Evolutionary conservation across 2,797 vertebrate species (phyloP), one percentile per base, ranked within the genome.

Genomic region (Propithecus deckenii): DNA sequence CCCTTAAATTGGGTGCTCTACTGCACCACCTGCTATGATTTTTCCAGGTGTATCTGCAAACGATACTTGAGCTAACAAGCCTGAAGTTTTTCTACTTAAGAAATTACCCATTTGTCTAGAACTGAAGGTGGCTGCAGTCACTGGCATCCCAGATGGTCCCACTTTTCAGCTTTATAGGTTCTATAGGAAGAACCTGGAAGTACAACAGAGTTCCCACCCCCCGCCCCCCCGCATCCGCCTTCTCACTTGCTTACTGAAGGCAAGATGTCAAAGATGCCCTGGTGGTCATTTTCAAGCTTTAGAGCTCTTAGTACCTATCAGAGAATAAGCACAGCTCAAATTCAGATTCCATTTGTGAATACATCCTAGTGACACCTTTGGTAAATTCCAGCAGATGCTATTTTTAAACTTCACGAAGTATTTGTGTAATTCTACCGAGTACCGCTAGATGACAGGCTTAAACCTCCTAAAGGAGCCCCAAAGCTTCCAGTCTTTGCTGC

Each of bases 371-470:
- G 65, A 89, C 2, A 43, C n/a, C 38, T 84, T 85, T 35, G 38
- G 17, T 57, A 59, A 78, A 89, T 46, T 32, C 28, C 65, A 46
- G 50, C 59, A 30, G 38, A 28, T 13, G 13, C 25, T 28, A 2
- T 72, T 90, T 72, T 65, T 87, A 41, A 76, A 87, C 52, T 18
- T 71, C 12, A 50, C 0, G 7, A 95, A 96, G 67, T 41, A 20
- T 71, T 76, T 9, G 15, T 96, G 94, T 91, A 95, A 67, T 95
- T 96, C 93, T 30, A 59, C 0, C 0, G 0, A 57, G 1, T 30
- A 2, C 78, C 98, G 76, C 89, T 43, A 97, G 96, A 94, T 97
- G 96, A 85, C 92, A 98, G 97, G 18, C 69, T 96, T 97, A 86
- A 76, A 86, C 67, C 75, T 98, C 1, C 79, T 83, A 95, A 86